A percentile compares a stretch with the other conserved stretches of the same genome.
phyloP scores from a whole-genome alignment of 2,113 vertebrate genomes.

The Spea multiplicata region DNA sequence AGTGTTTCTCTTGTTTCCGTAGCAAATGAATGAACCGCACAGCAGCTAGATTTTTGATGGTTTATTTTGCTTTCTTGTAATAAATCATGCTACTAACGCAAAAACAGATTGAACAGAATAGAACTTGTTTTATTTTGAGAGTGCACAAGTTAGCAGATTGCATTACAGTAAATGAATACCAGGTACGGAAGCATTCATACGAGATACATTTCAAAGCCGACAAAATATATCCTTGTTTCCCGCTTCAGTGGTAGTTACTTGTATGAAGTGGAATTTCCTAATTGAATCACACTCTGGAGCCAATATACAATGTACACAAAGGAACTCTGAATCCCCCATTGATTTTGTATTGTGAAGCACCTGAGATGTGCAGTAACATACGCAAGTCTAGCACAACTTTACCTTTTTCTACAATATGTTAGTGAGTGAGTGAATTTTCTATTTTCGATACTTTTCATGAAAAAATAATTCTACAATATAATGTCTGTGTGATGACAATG shows the following conservation, averaged over 20 bases:
- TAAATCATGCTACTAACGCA: neutral
- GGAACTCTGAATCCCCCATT: no score
- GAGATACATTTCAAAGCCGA: constrained; percentile 12
- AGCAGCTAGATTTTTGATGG: no score
- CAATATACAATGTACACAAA: neutral
- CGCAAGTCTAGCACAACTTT: no score
- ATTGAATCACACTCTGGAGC: constrained; percentile 24
- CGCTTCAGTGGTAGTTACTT: constrained; percentile 37
- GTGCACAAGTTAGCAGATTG: neutral
- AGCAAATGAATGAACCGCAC: neutral
- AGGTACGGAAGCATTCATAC: constrained; percentile 20
- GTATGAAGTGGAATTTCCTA: constrained; percentile 11
- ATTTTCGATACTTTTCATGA: no score
- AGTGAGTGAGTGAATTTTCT: no score
- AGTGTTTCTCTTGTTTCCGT: neutral
- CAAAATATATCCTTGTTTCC: constrained; percentile 18
- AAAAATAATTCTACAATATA: no score
- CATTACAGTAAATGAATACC: constrained; percentile 28
- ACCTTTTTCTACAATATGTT: no score
- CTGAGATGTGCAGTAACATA: no score
- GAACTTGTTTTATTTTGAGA: neutral
- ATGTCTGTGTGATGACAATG: no score
- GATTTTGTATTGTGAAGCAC: no score
- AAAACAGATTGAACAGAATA: no score
- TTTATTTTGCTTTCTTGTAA: neutral